phyloP scores from a whole-genome alignment of 2,888 invertebrate species.

The Agonopterix subpropinquella region DNA sequence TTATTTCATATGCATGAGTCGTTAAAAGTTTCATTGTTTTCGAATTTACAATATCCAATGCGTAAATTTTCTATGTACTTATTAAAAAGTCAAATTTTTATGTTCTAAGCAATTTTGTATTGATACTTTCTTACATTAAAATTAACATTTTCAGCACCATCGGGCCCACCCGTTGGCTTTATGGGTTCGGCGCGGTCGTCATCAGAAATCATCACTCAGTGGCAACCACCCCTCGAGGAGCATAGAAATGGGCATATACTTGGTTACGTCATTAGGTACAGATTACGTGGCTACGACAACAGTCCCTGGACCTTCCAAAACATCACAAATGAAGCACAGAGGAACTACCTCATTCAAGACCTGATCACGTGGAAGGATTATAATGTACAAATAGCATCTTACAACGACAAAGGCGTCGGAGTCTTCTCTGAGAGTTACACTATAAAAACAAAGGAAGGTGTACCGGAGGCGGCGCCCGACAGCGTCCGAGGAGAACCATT shows the following conservation, averaged over 20 bases:
- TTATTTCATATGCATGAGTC: constrained; percentile 1
- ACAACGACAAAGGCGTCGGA: constrained; percentile 97
- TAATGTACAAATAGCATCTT: constrained; percentile 96
- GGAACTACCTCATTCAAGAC: constrained; percentile 92
- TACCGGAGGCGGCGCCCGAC: constrained; percentile 94
- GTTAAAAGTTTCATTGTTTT: too few species aligned
- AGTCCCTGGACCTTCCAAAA: constrained; percentile 95
- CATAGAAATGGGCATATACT: constrained; percentile 96
- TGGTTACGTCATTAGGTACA: constrained; percentile 94
- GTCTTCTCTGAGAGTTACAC: constrained; percentile 92
- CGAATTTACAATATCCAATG: too few species aligned
- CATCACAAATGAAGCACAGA: constrained; percentile 93
- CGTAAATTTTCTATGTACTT: too few species aligned
- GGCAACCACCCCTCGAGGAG: constrained; percentile 96
- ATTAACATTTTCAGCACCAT: constrained; percentile 82
- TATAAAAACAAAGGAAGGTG: constrained; percentile 97
- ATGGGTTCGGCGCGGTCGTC: constrained; percentile 96
- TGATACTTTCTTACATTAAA: too few species aligned
- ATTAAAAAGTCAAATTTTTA: too few species aligned
- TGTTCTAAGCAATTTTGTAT: too few species aligned
- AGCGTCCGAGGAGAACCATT: constrained; percentile 84
- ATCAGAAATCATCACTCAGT: constrained; percentile 96
- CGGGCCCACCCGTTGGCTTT: constrained; percentile 95
- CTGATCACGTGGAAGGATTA: constrained; percentile 99
- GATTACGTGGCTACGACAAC: constrained; percentile 92